Percentiles rank a stretch among this genome's conserved stretches.
These are phyloP conservation scores for Heteromormyrus szaboi DNA, from an alignment of 2,797 vertebrate species.

Conservation along the genomic window DNA sequence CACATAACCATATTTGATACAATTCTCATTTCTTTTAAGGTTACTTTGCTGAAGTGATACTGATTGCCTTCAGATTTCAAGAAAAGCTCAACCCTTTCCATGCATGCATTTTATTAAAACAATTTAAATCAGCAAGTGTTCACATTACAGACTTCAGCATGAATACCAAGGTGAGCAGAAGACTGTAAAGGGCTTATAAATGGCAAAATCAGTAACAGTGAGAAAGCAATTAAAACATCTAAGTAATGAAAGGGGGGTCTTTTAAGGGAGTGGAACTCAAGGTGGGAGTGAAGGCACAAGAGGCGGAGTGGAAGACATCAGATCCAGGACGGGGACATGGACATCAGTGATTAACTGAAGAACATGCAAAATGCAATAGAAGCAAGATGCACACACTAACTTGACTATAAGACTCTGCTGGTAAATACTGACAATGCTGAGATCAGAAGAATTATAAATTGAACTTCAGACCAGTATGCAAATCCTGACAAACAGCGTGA, in stretches of 20 bases:
- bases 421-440: neutral
- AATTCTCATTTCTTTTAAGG: neutral
- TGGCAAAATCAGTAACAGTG: neutral
- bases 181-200: neutral
- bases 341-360: neutral
- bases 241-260: neutral
- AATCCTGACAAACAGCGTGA: neutral
- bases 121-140: neutral
- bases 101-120: neutral
- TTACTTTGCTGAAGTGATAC: neutral
- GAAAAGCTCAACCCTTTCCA: neutral
- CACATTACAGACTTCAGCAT: neutral
- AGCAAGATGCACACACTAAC: neutral
- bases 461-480: neutral
- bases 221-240: neutral
- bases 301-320: neutral
- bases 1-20: neutral
- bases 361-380: neutral
- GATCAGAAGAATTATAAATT: neutral
- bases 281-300: neutral
- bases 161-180: neutral
- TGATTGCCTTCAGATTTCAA: neutral
- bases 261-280: neutral
- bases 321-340: neutral
- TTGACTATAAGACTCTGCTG: neutral